These are phyloP conservation scores for Diaperis boleti DNA, from an alignment of 2,888 invertebrate genomes.

Conservation along the genomic window DNA sequence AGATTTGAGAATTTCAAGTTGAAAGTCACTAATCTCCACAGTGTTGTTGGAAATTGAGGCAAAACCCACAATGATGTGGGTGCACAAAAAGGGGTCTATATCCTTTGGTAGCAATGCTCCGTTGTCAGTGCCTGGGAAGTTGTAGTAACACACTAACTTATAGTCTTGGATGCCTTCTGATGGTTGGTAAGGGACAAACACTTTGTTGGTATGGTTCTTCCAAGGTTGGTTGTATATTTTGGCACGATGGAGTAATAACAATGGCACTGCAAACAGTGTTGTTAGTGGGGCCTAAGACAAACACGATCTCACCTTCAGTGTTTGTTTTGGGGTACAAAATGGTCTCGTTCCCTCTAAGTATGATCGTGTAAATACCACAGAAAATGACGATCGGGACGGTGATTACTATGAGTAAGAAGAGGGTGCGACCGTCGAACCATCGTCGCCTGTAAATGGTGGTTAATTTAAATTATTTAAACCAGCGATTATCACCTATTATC, in stretches of 20 bases:
- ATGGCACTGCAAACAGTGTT: constrained; percentile 52
- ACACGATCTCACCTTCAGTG: constrained; percentile 47
- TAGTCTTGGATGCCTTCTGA: constrained; percentile 21
- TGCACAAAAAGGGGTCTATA: constrained; percentile 81
- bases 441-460: constrained; percentile 23
- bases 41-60: constrained; percentile 74
- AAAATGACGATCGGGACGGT: constrained; percentile 52
- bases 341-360: constrained; percentile 52
- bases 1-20: constrained; percentile 49
- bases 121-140: constrained; percentile 64
- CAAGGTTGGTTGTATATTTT: constrained; percentile 52
- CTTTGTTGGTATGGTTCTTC: not conserved
- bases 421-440: constrained; percentile 49
- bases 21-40: constrained; percentile 68
- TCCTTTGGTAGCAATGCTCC: constrained; percentile 56
- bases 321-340: constrained; percentile 50
- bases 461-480: no score
- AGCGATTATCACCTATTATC: constrained; percentile 21
- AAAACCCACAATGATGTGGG: constrained; percentile 86
- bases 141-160: constrained; percentile 78
- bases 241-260: constrained; percentile 55
- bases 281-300: no score
- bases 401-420: constrained; percentile 48
- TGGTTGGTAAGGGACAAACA: not conserved
- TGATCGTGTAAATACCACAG: constrained; percentile 51